A percentile compares a stretch with the other conserved stretches of the same genome.
phyloP scores from a whole-genome alignment of 2,797 vertebrate species.

The Microhierax caerulescens region DNA sequence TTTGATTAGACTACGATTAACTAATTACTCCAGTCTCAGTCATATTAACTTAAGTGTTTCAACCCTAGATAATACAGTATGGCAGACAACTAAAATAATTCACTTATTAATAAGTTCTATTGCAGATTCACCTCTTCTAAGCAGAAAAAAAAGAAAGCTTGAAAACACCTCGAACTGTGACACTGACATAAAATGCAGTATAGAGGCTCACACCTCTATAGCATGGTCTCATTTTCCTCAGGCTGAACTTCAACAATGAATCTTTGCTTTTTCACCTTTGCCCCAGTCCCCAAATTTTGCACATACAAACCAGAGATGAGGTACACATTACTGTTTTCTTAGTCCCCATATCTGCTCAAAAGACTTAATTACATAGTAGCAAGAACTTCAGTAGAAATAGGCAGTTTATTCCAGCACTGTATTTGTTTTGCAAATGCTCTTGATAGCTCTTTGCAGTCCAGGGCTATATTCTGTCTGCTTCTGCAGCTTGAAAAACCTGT shows the following conservation, averaged over 20 bases:
- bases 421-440: conserved; percentile 42
- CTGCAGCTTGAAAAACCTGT: conserved; percentile 91
- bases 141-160: background rate
- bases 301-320: background rate
- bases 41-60: background rate
- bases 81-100: background rate
- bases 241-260: background rate
- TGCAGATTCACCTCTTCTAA: background rate
- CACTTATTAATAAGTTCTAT: background rate
- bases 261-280: background rate
- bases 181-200: background rate
- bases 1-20: background rate
- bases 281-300: background rate
- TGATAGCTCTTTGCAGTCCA: background rate
- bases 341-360: background rate
- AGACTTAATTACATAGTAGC: conserved; percentile 16
- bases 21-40: background rate
- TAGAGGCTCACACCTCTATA: background rate
- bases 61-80: background rate
- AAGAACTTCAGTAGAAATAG: conserved; percentile 14
- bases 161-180: background rate
- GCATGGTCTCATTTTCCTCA: background rate
- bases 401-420: background rate
- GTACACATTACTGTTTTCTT: background rate
- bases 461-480: conserved; percentile 62